phyloP scores from a whole-genome alignment of 2,797 vertebrate species.

The Poeciliopsis presidionis region DNA sequence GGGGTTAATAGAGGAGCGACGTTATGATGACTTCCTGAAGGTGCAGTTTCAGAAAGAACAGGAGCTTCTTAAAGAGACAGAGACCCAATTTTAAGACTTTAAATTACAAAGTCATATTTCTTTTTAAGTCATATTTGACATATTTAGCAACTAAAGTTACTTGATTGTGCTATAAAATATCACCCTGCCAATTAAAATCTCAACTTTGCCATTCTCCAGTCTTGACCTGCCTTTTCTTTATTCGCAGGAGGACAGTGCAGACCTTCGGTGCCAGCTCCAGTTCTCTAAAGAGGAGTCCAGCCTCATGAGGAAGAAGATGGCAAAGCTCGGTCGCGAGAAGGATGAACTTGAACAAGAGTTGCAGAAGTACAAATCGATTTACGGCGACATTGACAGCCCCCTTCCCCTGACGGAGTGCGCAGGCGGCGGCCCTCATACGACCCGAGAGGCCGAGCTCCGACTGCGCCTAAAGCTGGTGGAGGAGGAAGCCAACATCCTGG shows the following conservation, averaged over 20 bases:
- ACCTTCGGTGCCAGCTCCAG: constrained; percentile 97
- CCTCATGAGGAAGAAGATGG: constrained; percentile 98
- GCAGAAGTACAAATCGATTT: constrained; percentile 95
- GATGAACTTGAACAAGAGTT: constrained; percentile 95
- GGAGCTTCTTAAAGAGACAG: too few species aligned
- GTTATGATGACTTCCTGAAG: too few species aligned
- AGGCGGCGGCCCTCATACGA: constrained; percentile 91
- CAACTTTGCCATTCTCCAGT: background rate
- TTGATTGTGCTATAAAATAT: too few species aligned
- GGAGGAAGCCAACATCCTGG: constrained; percentile 97
- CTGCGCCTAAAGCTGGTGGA: constrained; percentile 94
- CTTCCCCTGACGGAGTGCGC: constrained; percentile 85
- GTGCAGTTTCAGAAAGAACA: too few species aligned
- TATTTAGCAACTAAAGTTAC: too few species aligned
- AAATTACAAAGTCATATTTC: too few species aligned
- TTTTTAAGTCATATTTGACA: too few species aligned
- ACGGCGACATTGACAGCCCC: constrained; percentile 95
- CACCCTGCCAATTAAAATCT: background rate
- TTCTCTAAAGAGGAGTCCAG: constrained; percentile 96
- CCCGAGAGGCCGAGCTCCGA: constrained; percentile 88
- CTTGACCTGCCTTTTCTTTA: background rate
- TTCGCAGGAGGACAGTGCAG: constrained; percentile 94
- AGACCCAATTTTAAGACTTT: too few species aligned
- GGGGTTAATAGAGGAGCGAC: too few species aligned
- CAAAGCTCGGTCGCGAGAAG: constrained; percentile 93